phyloP scores from a whole-genome alignment of 2,113 vertebrate species.

The Trichechus manatus region DNA sequence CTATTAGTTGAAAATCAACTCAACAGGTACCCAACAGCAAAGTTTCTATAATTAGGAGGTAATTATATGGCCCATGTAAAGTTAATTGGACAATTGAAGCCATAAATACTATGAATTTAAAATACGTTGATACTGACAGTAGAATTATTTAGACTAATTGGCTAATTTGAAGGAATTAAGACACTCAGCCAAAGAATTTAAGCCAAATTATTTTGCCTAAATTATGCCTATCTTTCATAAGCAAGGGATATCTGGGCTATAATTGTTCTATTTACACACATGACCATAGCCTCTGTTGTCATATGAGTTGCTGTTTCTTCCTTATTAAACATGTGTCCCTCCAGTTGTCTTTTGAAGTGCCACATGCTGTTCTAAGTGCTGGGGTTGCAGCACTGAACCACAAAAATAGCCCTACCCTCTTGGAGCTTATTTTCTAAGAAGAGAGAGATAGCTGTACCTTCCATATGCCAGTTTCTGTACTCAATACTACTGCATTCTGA shows the following conservation, averaged over 20 bases:
- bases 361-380: background rate
- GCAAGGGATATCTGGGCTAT: constrained; percentile 6
- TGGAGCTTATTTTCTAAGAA: background rate
- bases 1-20: background rate
- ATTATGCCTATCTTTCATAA: constrained; percentile 29
- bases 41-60: background rate
- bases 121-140: constrained; percentile 29
- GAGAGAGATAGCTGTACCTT: background rate
- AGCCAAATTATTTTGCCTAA: background rate
- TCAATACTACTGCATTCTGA: background rate
- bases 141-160: constrained; percentile 32
- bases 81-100: constrained; percentile 24
- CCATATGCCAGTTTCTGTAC: background rate
- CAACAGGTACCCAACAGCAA: background rate
- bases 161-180: constrained; percentile 41
- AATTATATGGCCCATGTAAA: constrained; percentile 8
- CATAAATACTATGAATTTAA: constrained; percentile 26
- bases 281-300: background rate
- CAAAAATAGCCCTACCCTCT: background rate
- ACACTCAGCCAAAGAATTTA: background rate
- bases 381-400: background rate
- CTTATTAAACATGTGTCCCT: background rate
- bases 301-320: background rate
- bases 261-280: background rate
- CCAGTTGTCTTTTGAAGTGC: background rate